These are phyloP conservation scores for Thymelicus acteon DNA, from an alignment of 2,888 invertebrate genomes.

Conservation along the genomic window DNA sequence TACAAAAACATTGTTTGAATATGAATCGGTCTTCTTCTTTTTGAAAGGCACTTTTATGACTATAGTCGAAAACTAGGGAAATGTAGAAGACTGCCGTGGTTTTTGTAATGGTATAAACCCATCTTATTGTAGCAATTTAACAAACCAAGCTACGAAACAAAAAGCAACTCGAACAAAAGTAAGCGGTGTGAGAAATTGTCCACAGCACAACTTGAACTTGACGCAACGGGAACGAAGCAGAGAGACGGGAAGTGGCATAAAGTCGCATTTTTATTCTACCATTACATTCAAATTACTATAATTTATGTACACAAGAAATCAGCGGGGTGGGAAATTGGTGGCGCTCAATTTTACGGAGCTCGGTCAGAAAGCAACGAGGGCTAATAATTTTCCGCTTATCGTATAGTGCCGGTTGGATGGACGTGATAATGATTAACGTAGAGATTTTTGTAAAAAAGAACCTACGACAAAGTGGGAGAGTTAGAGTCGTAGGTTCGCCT, in stretches of 20 bases:
- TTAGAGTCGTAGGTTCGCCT: too few relatives aligned
- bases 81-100: too few relatives aligned
- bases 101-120: too few relatives aligned
- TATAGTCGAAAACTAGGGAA: too few relatives aligned
- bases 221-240: not conserved
- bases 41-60: too few relatives aligned
- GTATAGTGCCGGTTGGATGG: not conserved
- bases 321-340: conserved; percentile 1
- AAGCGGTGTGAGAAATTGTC: conserved; percentile 12
- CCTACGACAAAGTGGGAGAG: too few relatives aligned
- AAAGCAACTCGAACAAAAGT: not conserved
- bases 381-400: conserved; percentile 5
- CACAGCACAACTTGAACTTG: not conserved
- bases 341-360: conserved; percentile 8
- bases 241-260: not conserved
- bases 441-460: not conserved
- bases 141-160: too few relatives aligned
- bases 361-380: not conserved
- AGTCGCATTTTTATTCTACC: not conserved
- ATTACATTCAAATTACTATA: conserved; percentile 3
- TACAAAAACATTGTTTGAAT: too few relatives aligned
- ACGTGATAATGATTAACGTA: not conserved
- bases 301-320: not conserved
- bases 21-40: too few relatives aligned
- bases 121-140: too few relatives aligned